Conservation (phyloP, 2,113 vertebrate species). For the Lipotes vexillifer region DNA sequence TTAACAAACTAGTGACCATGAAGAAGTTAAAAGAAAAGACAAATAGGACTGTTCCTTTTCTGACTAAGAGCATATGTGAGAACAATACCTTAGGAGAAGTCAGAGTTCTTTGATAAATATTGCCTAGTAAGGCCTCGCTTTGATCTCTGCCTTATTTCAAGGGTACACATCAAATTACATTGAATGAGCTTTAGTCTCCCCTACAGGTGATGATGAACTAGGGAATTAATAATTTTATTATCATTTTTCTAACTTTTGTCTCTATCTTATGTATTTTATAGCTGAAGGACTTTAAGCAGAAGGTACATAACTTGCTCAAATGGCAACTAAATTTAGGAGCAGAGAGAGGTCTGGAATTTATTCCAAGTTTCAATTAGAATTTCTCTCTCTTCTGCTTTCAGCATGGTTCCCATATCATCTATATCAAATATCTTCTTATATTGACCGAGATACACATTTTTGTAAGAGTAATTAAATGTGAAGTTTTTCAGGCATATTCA, state of each 20-base stretch:
- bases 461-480: neutral
- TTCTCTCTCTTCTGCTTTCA: neutral
- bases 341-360: neutral
- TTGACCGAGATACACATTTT: neutral
- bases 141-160: slow-evolving; percentile 42
- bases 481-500: neutral
- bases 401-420: neutral
- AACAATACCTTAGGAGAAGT: slow-evolving; percentile 35
- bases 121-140: neutral
- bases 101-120: slow-evolving; percentile 58
- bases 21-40: slow-evolving; percentile 61
- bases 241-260: slow-evolving; percentile 18
- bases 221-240: neutral
- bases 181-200: neutral
- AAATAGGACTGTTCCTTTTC: slow-evolving; percentile 48
- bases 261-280: neutral
- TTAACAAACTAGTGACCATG: slow-evolving; percentile 53
- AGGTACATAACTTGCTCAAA: neutral
- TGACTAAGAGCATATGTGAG: slow-evolving; percentile 30
- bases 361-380: neutral
- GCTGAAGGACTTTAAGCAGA: neutral
- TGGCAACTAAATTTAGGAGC: neutral
- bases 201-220: neutral
- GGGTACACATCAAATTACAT: neutral
- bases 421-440: neutral